Base-by-base conservation (phyloP, 2,888 invertebrate species). In the Microctonus brassicae region DNA sequence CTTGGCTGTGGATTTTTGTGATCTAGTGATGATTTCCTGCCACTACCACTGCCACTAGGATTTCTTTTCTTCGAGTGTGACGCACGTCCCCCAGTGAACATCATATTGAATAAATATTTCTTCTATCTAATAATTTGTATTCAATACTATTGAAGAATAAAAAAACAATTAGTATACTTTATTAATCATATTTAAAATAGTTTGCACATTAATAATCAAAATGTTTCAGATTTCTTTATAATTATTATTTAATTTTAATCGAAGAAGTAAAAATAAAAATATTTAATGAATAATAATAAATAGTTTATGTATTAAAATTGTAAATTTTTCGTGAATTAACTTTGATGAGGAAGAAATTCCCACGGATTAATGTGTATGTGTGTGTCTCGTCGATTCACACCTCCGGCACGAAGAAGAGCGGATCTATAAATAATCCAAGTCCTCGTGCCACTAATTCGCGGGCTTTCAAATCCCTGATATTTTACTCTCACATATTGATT, bases 21-120 rank as follows among this genome's bases (percentile, higher is more conserved):
- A 39, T 84, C 85, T 67, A 83, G 63, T 57, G 80, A 78, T 6
- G 79, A 67, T 78, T 82, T 86, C 76, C 81, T 80, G n/a, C 78
- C 74, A 58, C 75, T 73, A 24, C 76, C 75, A n/a, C 70, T 42
- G 6, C 86, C 85, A 74, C 85, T 84, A 17, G 87, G 85, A 61
- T 68, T 68, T 22, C 60, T 47, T 53, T 52, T 69, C 5, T 90
- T 91, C 78, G 91, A 90, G 85, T 91, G 90, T 74, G 91, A 91
- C 13, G 74, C 82, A n/a, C 75, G 69, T 57, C 91, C 91, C 80
- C 92, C 92, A 80, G 92, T 92, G 88, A 93, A 93, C 92, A 93
- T 93, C 92, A 93, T 93, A 81, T 89, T 90, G 81, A 29, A 61
- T 61, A 24, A 34, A 52, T 64, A 24, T 58, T 42, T 69, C 53